Percentiles rank a stretch among this genome's conserved stretches.
phyloP scores from a whole-genome alignment of 2,797 vertebrate genomes.

The Dicrostonyx torquatus region DNA sequence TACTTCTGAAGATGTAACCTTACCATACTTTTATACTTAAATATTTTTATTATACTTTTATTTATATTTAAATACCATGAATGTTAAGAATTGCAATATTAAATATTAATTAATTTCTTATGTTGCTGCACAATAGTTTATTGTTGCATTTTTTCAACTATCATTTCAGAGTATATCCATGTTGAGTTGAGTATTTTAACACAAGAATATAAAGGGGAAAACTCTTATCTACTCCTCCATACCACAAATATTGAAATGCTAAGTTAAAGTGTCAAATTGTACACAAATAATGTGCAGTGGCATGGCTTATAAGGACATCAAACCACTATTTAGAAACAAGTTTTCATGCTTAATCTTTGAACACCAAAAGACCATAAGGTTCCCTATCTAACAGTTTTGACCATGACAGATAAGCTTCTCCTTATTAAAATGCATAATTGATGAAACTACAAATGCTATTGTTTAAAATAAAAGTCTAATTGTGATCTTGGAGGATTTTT shows the following conservation, averaged over 20 bases:
- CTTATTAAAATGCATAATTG: too few relatives aligned
- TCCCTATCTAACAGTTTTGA: background rate
- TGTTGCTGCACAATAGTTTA: background rate
- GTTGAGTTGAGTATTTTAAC: slow-evolving; percentile 18
- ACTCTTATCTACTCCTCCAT: slow-evolving; percentile 9
- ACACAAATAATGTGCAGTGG: background rate
- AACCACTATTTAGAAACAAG: background rate
- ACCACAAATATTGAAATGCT: background rate
- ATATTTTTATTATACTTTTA: slow-evolving; percentile 34
- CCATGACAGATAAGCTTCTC: background rate
- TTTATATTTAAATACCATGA: background rate
- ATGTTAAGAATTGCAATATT: background rate
- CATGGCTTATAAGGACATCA: too few relatives aligned
- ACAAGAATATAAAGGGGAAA: background rate
- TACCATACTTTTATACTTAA: background rate
- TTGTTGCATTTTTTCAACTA: slow-evolving; percentile 4
- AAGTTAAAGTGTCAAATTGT: background rate
- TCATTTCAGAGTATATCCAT: background rate
- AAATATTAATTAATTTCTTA: slow-evolving; percentile 18
- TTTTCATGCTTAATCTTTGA: background rate
- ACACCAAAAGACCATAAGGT: background rate
- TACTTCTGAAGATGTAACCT: background rate
- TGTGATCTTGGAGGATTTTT: background rate
- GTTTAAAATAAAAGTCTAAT: background rate
- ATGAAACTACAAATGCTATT: background rate